Percentiles rank a stretch among this genome's conserved stretches.
Conservation (phyloP, 2,113 vertebrate species). For the Crypturellus undulatus region DNA sequence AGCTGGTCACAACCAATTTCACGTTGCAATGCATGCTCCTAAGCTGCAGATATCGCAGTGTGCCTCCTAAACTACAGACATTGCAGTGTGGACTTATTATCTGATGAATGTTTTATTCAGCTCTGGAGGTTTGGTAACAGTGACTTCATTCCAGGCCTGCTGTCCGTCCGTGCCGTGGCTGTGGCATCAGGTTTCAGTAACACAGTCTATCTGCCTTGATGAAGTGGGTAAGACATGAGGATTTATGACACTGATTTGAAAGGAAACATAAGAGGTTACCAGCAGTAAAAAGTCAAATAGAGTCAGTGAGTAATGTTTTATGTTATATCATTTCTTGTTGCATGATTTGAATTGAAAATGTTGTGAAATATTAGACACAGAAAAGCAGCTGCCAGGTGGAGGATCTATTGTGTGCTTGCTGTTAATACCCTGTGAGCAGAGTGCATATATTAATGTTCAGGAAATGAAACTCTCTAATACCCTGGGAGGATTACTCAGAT, state of each 20-base stretch:
- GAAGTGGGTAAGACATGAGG: background rate
- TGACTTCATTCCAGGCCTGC: background rate
- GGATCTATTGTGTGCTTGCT: background rate
- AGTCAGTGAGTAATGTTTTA: background rate
- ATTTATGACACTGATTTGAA: background rate
- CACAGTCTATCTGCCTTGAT: background rate
- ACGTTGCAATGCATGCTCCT: background rate
- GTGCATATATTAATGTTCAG: background rate
- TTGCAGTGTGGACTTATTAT: background rate
- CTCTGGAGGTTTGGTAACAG: background rate
- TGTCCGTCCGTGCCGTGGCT: background rate
- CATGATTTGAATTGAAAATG: background rate
- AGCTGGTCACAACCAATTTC: background rate
- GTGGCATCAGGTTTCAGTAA: background rate
- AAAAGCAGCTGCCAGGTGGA: background rate
- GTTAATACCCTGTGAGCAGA: background rate
- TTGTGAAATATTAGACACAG: background rate
- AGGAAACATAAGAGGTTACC: background rate
- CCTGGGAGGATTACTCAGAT: background rate
- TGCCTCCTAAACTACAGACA: background rate
- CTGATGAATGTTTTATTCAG: background rate
- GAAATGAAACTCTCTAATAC: background rate
- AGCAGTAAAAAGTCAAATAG: background rate
- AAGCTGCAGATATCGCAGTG: background rate
- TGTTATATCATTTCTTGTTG: background rate